Conservation (phyloP, 2,888 invertebrate species). For the Drosophila rellima region DNA sequence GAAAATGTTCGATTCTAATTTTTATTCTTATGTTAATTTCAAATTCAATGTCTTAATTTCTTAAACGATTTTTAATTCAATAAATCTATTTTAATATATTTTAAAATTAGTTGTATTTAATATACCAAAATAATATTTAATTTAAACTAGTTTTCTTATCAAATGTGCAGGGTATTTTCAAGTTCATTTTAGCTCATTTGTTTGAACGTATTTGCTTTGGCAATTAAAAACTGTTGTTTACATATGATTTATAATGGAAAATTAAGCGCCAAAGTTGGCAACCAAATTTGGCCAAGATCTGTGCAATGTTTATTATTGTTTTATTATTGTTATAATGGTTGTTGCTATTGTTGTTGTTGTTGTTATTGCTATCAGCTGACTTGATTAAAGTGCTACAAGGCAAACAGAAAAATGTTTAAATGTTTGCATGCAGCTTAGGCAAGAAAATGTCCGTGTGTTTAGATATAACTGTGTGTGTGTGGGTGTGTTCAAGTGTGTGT, state of each 20-base stretch:
- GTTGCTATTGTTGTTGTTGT: slow-evolving; percentile 7
- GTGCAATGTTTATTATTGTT: slow-evolving; percentile 13
- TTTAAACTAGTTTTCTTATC: neutral
- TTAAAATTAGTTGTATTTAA: neutral
- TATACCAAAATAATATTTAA: neutral
- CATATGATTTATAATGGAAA: slow-evolving; percentile 47
- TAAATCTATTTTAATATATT: neutral
- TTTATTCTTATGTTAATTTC: too few species aligned
- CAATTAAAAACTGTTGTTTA: slow-evolving; percentile 67
- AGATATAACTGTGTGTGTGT: neutral
- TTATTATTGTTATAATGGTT: slow-evolving; percentile 16
- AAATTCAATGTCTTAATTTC: too few species aligned
- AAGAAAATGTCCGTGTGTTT: slow-evolving; percentile 10
- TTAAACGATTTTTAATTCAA: too few species aligned
- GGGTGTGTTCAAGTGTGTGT: slow-evolving; percentile 17
- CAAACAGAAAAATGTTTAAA: slow-evolving; percentile 35
- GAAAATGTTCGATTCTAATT: too few species aligned
- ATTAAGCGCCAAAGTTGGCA: slow-evolving; percentile 24
- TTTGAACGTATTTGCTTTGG: slow-evolving; percentile 38
- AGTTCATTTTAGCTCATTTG: neutral
- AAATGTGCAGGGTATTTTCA: slow-evolving; percentile 11
- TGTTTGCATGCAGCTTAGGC: slow-evolving; percentile 42
- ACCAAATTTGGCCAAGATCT: slow-evolving; percentile 50
- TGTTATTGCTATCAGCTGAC: slow-evolving; percentile 54
- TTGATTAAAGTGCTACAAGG: slow-evolving; percentile 51